Evolutionary conservation across 2,888 invertebrate species (phyloP), one percentile per base, ranked within the genome.

Genomic region (Drosophila falleni): DNA sequence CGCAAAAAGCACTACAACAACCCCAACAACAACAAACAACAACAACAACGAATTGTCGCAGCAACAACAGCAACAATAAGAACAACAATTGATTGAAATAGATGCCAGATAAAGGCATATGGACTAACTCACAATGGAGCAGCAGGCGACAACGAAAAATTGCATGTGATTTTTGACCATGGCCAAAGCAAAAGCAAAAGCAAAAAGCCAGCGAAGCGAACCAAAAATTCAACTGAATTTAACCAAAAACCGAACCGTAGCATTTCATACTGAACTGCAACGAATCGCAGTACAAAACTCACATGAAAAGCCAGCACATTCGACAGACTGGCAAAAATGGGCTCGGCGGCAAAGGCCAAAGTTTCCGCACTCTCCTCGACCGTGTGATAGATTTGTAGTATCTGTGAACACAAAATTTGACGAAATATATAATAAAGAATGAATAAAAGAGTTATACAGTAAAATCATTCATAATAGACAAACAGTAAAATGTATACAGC

Each of bases 261-360:
- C 8, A 8, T 6, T 6, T 29, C 29, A 6, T 6, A 5, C 1
- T 29, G 8, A 67, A 19, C 26, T 13, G 44, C 29, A 31, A 26
- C n/a, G 59, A 54, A 55, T 26, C 8, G 37, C 46, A 59, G 15
- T 33, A 37, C 26, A 47, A 59, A 63, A 49, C 94, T 95, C 91
- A 96, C 97, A 93, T 96, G 96, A 93, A 95, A 96, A 42, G 97
- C 96, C 86, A 98, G 93, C 74, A 98, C 95, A 93, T 98, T 98
- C 46, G 98, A 96, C 55, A 99, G 94, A 91, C 97, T 98, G 13
- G 96, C 97, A 70, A 97, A 94, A 13, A 99, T 96, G 0, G 97
- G 96, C 92, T 99, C 98, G 2, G 98, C 95, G n/a, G 97, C 98
- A 93, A 98, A 99, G 1, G 98, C 98, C 84, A 98, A 93, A 3